Evolutionary conservation across 1,140 invertebrate species (phyloP), one percentile per base, ranked within the genome.

Genomic region (Pemphigus obesinymphae): DNA sequence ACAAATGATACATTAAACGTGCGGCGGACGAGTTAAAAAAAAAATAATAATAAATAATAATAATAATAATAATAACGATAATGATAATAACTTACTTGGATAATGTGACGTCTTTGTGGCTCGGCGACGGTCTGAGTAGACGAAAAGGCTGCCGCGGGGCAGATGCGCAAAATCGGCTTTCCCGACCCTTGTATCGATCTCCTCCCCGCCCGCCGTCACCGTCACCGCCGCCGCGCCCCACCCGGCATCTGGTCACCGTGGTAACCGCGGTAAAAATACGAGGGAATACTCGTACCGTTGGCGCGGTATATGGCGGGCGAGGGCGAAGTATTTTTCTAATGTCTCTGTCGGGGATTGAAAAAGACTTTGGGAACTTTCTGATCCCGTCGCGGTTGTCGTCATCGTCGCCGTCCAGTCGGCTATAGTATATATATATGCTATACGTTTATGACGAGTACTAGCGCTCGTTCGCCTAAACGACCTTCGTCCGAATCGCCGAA

Each of bases 81-180:
- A 70, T 29, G 29, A 70, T 70, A 45, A 45, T 70, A 45, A 45
- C 68, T 70, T 70, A 70, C 68, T 20, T 26, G 68, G n/a, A n/a
- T 70, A 45, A 45, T 45, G 68, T 63, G 76, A 80, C 26, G 55
- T 80, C 55, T 43, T 63, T 45, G 76, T 63, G 23, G 55, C 37
- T 29, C 76, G 37, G 37, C 53, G 76, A 61, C 55, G n/a, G 53
- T 63, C 55, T 61, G 76, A 63, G 23, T 63, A 2, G 26, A 61
- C 3, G 53, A 26, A 73, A 73, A 48, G 70, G 70, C 70, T 50
- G 45, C 34, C 34, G n/a, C 76, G 37, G 76, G 76, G 76, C 76
- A 80, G 76, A 80, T 80, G 76, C 76, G 76, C 76, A 80, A 80
- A 80, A 80, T 80, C 76, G 55, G 76, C 76, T 80, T 63, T 80